Percentiles rank a stretch among this genome's conserved stretches.
Evolutionary conservation across 2,888 invertebrate genomes (phyloP).

Genomic region (Camponotus fellah): DNA sequence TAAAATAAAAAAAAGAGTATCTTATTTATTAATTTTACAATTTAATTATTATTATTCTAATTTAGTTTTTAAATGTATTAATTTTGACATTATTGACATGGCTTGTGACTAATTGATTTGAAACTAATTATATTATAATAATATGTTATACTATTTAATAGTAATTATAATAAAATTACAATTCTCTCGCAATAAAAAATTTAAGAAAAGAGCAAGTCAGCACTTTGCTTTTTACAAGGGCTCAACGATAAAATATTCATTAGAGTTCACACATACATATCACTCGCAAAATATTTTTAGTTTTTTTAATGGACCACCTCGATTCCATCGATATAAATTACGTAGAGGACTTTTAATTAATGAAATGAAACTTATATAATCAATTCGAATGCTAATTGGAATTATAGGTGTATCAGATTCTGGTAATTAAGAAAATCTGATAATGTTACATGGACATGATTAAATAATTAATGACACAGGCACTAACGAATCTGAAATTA

Average conservation of each 20-base stretch:
- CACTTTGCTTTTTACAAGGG: not conserved
- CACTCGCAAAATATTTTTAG: conserved; percentile 55
- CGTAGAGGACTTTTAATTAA: conserved; percentile 66
- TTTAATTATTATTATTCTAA: not conserved
- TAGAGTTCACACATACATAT: not conserved
- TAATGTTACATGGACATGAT: conserved; percentile 64
- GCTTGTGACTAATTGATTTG: not conserved
- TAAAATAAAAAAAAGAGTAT: no score
- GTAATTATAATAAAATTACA: not conserved
- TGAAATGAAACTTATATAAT: conserved; percentile 66
- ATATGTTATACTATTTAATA: not conserved
- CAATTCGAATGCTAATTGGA: conserved; percentile 73
- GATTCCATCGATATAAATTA: conserved; percentile 56
- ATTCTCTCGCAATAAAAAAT: not conserved
- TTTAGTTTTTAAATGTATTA: not conserved
- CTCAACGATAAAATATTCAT: not conserved
- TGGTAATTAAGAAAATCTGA: conserved; percentile 73
- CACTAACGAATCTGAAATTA: conserved; percentile 48
- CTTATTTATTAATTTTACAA: no score
- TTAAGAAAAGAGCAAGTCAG: not conserved
- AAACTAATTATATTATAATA: not conserved
- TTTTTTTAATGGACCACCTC: conserved; percentile 45
- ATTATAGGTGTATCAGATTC: conserved; percentile 76
- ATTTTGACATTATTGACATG: not conserved
- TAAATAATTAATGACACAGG: conserved; percentile 69